Conservation (phyloP, 1,140 invertebrate species). For the Chlorops oryzae region DNA sequence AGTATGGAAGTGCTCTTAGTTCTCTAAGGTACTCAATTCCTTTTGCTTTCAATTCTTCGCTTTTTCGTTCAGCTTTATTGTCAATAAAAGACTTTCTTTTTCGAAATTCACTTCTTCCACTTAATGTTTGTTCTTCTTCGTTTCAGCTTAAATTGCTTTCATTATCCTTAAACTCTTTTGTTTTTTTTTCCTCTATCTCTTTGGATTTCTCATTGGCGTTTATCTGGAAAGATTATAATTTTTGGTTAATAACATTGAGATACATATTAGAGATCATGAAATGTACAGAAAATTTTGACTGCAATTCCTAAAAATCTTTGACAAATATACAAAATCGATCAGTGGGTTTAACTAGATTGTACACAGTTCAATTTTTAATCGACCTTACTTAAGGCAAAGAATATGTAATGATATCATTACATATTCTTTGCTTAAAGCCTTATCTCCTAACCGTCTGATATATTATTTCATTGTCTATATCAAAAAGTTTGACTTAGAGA, state of each 20-base stretch:
- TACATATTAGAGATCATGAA: background rate
- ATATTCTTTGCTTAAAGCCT: too few species aligned
- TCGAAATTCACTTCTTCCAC: background rate
- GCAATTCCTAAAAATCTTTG: background rate
- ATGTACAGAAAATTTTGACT: background rate
- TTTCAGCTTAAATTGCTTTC: background rate
- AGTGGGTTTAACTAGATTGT: too few species aligned
- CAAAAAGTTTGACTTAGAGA: too few species aligned
- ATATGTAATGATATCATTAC: background rate
- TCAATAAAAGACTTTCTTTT: constrained; percentile 1
- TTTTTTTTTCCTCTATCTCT: constrained; percentile 9
- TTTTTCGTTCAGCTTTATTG: too few species aligned
- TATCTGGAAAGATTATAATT: constrained; percentile 7
- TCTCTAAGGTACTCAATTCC: background rate
- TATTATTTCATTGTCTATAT: too few species aligned
- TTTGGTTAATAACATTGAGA: background rate
- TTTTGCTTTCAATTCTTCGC: background rate
- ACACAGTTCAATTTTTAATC: too few species aligned
- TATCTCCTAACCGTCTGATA: too few species aligned
- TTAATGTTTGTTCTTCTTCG: background rate
- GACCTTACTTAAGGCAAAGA: background rate
- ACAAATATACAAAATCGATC: too few species aligned
- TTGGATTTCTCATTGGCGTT: constrained; percentile 11
- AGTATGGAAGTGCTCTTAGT: background rate
- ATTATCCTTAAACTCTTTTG: background rate